Percentiles rank a stretch among this genome's conserved stretches.
Evolutionary conservation across 2,113 vertebrate species (phyloP).

Genomic region (Spermophilus dauricus): DNA sequence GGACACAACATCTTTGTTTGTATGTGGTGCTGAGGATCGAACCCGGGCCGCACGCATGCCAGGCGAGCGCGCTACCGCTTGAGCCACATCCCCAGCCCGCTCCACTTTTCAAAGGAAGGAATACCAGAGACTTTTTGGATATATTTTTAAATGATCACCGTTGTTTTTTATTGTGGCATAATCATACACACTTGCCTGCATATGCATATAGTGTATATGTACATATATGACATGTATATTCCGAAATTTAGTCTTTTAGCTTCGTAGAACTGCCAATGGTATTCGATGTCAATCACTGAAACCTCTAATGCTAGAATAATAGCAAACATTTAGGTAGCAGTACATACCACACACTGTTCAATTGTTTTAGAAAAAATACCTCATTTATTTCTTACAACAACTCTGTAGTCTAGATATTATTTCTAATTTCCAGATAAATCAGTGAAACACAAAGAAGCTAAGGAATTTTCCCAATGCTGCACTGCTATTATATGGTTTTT

Average conservation of each 20-base stretch:
- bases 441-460: background rate
- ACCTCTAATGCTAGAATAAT: background rate
- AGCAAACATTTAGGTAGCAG: background rate
- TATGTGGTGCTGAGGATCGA: no score
- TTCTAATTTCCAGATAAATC: background rate
- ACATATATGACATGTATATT: background rate
- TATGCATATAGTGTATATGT: background rate
- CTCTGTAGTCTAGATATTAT: background rate
- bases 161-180: background rate
- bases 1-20: no score
- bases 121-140: background rate
- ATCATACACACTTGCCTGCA: background rate
- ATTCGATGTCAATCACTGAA: background rate
- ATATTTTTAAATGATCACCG: constrained; percentile 11
- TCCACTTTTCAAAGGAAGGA: background rate
- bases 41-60: no score
- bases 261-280: background rate
- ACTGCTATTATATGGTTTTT: background rate
- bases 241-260: background rate
- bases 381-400: constrained; percentile 7
- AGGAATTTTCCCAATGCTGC: background rate
- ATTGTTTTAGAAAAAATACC: background rate
- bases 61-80: no score
- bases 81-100: no score
- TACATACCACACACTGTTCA: background rate